phyloP scores from a whole-genome alignment of 1,140 invertebrate genomes.

The Acyrthosiphon pisum region DNA sequence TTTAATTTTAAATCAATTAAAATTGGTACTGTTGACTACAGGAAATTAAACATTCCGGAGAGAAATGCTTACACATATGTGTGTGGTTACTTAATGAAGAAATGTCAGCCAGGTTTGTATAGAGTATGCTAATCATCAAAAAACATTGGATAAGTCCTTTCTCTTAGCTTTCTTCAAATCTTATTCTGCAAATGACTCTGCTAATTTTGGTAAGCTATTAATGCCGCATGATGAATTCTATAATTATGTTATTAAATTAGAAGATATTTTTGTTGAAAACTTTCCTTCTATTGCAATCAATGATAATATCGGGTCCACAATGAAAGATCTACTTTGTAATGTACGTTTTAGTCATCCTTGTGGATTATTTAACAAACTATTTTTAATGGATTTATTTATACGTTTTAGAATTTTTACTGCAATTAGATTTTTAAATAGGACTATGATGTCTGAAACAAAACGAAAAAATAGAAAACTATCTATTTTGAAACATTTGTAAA shows the following conservation, averaged over 20 bases:
- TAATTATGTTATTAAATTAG: conserved; percentile 33
- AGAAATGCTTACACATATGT: too few relatives aligned
- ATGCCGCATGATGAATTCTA: not conserved
- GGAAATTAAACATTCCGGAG: too few relatives aligned
- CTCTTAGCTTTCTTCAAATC: not conserved
- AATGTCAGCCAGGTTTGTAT: not conserved
- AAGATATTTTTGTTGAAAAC: not conserved
- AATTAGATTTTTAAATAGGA: conserved; percentile 3
- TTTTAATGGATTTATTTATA: not conserved
- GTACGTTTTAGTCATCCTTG: not conserved
- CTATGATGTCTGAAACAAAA: too few relatives aligned
- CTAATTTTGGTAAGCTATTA: not conserved
- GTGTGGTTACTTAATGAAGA: too few relatives aligned
- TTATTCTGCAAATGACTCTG: not conserved
- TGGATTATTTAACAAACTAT: not conserved
- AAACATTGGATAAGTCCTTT: not conserved
- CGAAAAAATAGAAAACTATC: too few relatives aligned
- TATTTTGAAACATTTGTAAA: too few relatives aligned
- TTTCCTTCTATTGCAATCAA: not conserved
- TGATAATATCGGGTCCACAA: not conserved
- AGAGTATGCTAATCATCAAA: not conserved
- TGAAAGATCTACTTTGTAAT: not conserved
- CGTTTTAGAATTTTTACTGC: conserved; percentile 2
- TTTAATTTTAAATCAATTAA: not conserved
- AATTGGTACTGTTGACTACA: too few relatives aligned